Evolutionary conservation across 2,113 vertebrate species (phyloP), one percentile per base, ranked within the genome.

Genomic region (Rhizomys pruinosus): DNA sequence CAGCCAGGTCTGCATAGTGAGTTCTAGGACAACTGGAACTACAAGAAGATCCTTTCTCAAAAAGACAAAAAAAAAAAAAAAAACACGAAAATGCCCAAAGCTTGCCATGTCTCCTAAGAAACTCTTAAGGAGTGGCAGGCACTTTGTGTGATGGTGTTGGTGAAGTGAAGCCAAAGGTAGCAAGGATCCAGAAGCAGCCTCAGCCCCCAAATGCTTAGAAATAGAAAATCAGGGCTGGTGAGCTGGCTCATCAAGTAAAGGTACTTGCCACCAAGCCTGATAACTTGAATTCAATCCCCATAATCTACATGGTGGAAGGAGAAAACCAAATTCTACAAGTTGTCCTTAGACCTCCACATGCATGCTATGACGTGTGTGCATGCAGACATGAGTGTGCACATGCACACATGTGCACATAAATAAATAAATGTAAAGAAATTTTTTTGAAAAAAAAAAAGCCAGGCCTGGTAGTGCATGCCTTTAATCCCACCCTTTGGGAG

Each of bases 31-130:
- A n/a, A n/a, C n/a, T n/a, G n/a, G n/a, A n/a, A n/a, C n/a, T n/a
- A n/a, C n/a, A n/a, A n/a, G n/a, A n/a, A n/a, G n/a, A n/a, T n/a
- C n/a, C n/a, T n/a, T n/a, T n/a, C n/a, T n/a, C n/a, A n/a, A n/a
- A n/a, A n/a, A n/a, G n/a, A n/a, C n/a, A n/a, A n/a, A n/a, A n/a
- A n/a, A n/a, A n/a, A n/a, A n/a, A n/a, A n/a, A n/a, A n/a, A n/a
- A n/a, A n/a, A n/a, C n/a, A n/a, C n/a, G n/a, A n/a, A 76, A 59
- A 55, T 55, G 2, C 15, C 23, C n/a, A 39, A 7, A 10, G 61
- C 10, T 12, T 34, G 6, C 25, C 22, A 2, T 59, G 42, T 39
- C 55, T 8, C 44, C 9, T 37, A 0, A 2, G 0, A 1, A 37
- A 72, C 42, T 92, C 6, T 20, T 15, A 0, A 71, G 20, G 52